phyloP scores from a whole-genome alignment of 1,140 invertebrate genomes.

The Scaptomyza graminum region DNA sequence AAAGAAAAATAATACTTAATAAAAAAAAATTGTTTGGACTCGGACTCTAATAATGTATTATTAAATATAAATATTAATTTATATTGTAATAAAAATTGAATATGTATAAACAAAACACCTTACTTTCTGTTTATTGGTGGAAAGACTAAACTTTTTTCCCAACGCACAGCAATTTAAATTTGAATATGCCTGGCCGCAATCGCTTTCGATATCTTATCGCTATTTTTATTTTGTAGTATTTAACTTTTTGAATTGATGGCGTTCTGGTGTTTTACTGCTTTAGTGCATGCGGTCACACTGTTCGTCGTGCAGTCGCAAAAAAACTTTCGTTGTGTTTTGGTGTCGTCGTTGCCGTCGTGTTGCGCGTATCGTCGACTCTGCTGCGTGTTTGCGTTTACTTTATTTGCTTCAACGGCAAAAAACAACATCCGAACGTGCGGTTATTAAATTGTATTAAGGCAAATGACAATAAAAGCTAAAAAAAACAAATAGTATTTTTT shows the following conservation, averaged over 20 bases:
- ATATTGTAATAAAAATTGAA: conserved; percentile 78
- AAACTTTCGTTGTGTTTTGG: conserved; percentile 50
- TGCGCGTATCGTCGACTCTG: conserved; percentile 37
- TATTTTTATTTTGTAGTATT: background rate
- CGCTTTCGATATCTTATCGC: background rate
- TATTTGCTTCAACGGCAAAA: conserved; percentile 22
- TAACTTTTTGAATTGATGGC: background rate
- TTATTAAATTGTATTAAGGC: conserved; percentile 35
- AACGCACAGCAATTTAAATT: background rate
- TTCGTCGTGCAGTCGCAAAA: conserved; percentile 19
- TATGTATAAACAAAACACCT: conserved; percentile 46
- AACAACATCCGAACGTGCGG: conserved; percentile 9
- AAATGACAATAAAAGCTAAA: conserved; percentile 2
- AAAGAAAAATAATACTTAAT: conserved; percentile 28
- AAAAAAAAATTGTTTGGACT: conserved; percentile 65
- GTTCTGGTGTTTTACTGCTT: background rate
- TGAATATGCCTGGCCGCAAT: background rate
- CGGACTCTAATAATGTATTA: conserved; percentile 76
- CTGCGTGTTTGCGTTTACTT: conserved; percentile 29
- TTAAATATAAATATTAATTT: conserved; percentile 80
- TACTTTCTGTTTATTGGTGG: background rate
- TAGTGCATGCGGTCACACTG: conserved; percentile 17
- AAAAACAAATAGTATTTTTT: conserved; percentile 13
- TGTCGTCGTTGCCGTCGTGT: conserved; percentile 40
- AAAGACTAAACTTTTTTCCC: background rate